Percentiles rank a stretch among this genome's conserved stretches.
These are phyloP conservation scores for Melikaiella ostensackeni DNA, from an alignment of 2,888 invertebrate species.

Conservation along the genomic window DNA sequence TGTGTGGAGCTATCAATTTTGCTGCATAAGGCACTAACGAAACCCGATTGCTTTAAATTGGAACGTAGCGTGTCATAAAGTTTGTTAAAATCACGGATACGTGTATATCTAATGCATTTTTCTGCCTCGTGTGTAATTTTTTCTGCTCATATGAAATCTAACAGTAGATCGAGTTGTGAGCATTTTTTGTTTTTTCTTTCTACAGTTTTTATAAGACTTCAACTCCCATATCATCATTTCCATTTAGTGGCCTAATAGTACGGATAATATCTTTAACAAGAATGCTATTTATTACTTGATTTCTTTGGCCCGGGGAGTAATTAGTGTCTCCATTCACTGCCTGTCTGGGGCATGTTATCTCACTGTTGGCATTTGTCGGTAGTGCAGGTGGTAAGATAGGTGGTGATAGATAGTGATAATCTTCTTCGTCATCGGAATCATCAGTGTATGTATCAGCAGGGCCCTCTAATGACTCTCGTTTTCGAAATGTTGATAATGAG, in stretches of 20 bases:
- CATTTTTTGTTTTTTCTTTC: not conserved
- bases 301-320: too few relatives aligned
- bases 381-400: too few relatives aligned
- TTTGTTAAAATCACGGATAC: slow-evolving; percentile 47
- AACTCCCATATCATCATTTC: not conserved
- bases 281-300: not conserved
- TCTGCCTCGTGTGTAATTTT: not conserved
- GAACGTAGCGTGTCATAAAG: slow-evolving; percentile 56
- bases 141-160: not conserved
- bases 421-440: too few relatives aligned
- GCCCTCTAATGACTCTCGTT: too few relatives aligned
- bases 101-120: not conserved
- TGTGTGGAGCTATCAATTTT: not conserved
- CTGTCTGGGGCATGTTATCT: too few relatives aligned
- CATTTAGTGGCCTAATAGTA: not conserved
- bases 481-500: too few relatives aligned
- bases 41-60: not conserved
- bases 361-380: too few relatives aligned
- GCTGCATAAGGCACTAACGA: not conserved
- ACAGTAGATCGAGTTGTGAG: not conserved
- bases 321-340: too few relatives aligned
- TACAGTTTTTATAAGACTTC: slow-evolving; percentile 14
- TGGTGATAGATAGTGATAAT: too few relatives aligned
- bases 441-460: too few relatives aligned
- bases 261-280: not conserved